phyloP scores from a whole-genome alignment of 2,888 invertebrate genomes.

The Mechanitis messenoides region DNA sequence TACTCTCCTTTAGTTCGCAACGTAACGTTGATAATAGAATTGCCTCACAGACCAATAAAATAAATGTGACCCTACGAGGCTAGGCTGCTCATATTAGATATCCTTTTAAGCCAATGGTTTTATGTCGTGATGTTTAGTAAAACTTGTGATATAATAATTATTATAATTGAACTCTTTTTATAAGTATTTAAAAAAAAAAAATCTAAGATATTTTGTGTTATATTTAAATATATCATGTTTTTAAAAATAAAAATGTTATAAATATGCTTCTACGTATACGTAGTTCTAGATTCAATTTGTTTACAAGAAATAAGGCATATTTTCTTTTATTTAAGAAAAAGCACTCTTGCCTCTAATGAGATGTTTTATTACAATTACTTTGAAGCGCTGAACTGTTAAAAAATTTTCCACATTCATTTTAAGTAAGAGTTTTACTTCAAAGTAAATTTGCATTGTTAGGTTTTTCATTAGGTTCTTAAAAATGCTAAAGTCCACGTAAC shows the following conservation, averaged over 20 bases:
- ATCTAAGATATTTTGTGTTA: no score
- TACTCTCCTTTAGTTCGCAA: conserved; percentile 18
- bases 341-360: conserved; percentile 21
- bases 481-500: neutral
- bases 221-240: no score
- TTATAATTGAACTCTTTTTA: no score
- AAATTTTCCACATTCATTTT: conserved; percentile 21
- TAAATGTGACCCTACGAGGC: conserved; percentile 11
- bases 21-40: conserved; percentile 27
- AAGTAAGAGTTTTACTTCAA: conserved; percentile 8
- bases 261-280: no score
- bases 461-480: conserved; percentile 7
- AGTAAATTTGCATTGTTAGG: conserved; percentile 13
- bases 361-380: conserved; percentile 20
- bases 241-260: no score
- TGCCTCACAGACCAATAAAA: conserved; percentile 22
- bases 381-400: conserved; percentile 16
- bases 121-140: neutral
- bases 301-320: no score
- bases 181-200: no score
- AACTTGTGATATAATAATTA: no score
- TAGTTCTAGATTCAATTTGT: no score
- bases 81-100: conserved; percentile 1
- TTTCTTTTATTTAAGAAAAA: conserved; percentile 10
- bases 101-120: conserved; percentile 7